These are phyloP conservation scores for Pogonus chalceus DNA, from an alignment of 1,140 invertebrate species.

Conservation along the genomic window DNA sequence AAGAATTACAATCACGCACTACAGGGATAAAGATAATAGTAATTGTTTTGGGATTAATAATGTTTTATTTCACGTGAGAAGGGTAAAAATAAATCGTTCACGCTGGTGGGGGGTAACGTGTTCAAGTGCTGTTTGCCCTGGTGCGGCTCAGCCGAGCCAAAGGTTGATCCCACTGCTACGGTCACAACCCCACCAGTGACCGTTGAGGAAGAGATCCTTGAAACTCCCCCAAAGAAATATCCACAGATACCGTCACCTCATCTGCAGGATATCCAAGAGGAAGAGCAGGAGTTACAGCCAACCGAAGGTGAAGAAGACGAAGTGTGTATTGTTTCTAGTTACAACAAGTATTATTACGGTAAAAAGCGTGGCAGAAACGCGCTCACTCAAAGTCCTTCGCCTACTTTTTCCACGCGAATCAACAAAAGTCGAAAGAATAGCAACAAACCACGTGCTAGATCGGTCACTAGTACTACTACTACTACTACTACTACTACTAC, in stretches of 20 bases:
- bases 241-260: constrained; percentile 25
- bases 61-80: background rate
- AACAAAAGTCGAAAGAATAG: constrained; percentile 14
- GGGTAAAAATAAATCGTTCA: constrained; percentile 19
- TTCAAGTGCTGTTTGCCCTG: constrained; percentile 37
- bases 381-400: constrained; percentile 25
- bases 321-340: constrained; percentile 5
- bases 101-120: constrained; percentile 30
- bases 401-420: constrained; percentile 29
- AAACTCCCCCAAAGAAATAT: constrained; percentile 16
- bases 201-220: background rate
- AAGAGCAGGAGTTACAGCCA: constrained; percentile 25
- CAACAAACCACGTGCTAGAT: constrained; percentile 21
- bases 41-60: no score
- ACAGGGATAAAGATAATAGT: no score
- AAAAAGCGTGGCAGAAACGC: constrained; percentile 28
- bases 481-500: constrained; percentile 14
- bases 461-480: constrained; percentile 23
- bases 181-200: constrained; percentile 17
- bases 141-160: constrained; percentile 33
- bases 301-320: constrained; percentile 16
- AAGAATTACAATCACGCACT: no score
- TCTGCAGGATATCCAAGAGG: constrained; percentile 33
- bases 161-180: constrained; percentile 24
- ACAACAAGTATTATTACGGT: constrained; percentile 12